Evolutionary conservation across 2,113 vertebrate genomes (phyloP), one percentile per base, ranked within the genome.

Genomic region (Anguilla japonica): DNA sequence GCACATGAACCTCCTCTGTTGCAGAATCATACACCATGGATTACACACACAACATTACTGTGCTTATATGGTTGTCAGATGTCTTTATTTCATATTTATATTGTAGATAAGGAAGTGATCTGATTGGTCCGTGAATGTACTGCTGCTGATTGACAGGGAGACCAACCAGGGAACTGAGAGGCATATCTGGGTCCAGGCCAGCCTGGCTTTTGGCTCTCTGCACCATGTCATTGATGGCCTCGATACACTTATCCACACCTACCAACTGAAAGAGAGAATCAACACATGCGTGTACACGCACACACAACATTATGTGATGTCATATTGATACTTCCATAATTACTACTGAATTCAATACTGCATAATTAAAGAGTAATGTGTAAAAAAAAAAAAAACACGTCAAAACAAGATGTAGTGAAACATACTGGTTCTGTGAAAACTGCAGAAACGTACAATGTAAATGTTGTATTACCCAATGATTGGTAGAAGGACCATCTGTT

Each of bases 201-300:
- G 97, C 97, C 85, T 93, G 91, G 85, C 60, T 81, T 90, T 98
- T 99, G 89, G 98, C 98, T 87, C 93, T 96, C 83, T 92, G 95
- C 91, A 98, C 92, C 97, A 99, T 98, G 85, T 94, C 91, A 15
- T 97, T 95, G 87, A 99, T 98, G 4, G 94, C 91, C 86, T 96
- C 94, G 89, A 97, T 89, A 86, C 97, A 98, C 29, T 92, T 93
- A 85, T 98, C 97, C 8, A 94, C 92, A 1, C 98, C 98, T 0
- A 99, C 95, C 91, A 99, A 93, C 98, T 99, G 89, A 7, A 46
- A 5, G 26, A 43, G 85, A 46, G 13, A 41, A 88, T 53, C 53
- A 81, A 46, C 11, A 43, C 22, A 81, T 22, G 9, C 22, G 29
- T n/a, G 43, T 11, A 78, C 26, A 84, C 60, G 26, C 26, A 53